phyloP scores from a whole-genome alignment of 2,888 invertebrate species.

The Cyaniris semiargus region DNA sequence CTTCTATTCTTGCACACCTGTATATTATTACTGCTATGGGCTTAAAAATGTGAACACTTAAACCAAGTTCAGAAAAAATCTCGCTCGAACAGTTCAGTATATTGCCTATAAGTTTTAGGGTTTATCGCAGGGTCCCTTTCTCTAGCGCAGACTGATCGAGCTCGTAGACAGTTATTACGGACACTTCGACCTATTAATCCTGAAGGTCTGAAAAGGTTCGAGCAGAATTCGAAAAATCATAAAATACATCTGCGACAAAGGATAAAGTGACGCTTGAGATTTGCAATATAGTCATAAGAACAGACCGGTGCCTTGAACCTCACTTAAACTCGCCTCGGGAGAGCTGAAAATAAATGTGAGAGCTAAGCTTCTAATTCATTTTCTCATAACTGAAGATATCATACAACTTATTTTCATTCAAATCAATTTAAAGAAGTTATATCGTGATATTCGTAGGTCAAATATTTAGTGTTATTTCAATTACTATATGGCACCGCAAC shows the following conservation, averaged over 20 bases:
- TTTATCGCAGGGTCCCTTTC: slow-evolving; percentile 17
- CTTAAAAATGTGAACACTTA: too few species aligned
- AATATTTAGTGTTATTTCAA: too few species aligned
- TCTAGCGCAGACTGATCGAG: neutral
- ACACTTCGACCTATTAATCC: slow-evolving; percentile 25
- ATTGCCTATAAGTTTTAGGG: slow-evolving; percentile 15
- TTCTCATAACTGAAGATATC: neutral
- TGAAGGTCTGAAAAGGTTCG: slow-evolving; percentile 22
- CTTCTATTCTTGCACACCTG: neutral
- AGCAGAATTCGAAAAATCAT: slow-evolving; percentile 23
- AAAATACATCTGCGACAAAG: slow-evolving; percentile 27
- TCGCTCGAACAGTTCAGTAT: neutral
- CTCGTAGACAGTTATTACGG: slow-evolving; percentile 22
- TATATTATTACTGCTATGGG: neutral
- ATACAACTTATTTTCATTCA: neutral
- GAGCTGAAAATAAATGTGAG: slow-evolving; percentile 2
- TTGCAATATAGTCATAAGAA: slow-evolving; percentile 28
- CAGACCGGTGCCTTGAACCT: slow-evolving; percentile 5
- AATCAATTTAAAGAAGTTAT: neutral
- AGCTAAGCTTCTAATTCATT: neutral
- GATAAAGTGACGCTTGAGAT: slow-evolving; percentile 23
- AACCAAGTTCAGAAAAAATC: neutral
- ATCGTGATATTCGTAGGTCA: too few species aligned
- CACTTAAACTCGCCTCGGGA: neutral
- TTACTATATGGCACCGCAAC: too few species aligned